These are phyloP conservation scores for Pelvicachromis taeniatus DNA, from an alignment of 2,113 vertebrate genomes.

Conservation along the genomic window DNA sequence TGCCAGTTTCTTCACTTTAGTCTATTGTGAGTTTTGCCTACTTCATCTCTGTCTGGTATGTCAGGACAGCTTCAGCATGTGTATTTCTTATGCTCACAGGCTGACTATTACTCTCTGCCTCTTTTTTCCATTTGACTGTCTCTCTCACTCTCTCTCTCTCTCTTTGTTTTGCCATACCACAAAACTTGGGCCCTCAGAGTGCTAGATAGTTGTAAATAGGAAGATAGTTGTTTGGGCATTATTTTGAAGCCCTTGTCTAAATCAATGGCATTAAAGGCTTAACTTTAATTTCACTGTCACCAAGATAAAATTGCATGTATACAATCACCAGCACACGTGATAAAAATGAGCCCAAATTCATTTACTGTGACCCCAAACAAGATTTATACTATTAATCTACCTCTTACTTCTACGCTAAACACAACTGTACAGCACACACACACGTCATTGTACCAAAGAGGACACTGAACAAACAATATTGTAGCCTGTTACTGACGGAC, in stretches of 20 bases:
- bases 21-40: constrained; percentile 20
- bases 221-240: neutral
- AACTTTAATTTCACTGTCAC: too few species aligned
- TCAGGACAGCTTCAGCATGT: neutral
- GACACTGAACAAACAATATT: neutral
- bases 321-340: neutral
- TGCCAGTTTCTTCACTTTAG: constrained; percentile 15
- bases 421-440: neutral
- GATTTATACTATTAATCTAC: neutral
- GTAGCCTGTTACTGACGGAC: neutral
- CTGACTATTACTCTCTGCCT: neutral
- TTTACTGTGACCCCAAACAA: neutral
- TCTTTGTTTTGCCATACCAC: neutral
- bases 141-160: neutral
- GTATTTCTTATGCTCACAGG: neutral
- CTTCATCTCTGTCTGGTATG: constrained; percentile 18
- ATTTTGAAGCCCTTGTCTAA: neutral
- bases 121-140: neutral
- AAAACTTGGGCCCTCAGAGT: neutral
- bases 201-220: neutral
- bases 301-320: neutral
- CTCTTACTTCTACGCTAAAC: neutral
- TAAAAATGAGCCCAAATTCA: neutral
- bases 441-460: neutral
- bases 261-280: too few species aligned